Evolutionary conservation across 2,113 vertebrate species (phyloP).

Genomic region (Platichthys flesus): DNA sequence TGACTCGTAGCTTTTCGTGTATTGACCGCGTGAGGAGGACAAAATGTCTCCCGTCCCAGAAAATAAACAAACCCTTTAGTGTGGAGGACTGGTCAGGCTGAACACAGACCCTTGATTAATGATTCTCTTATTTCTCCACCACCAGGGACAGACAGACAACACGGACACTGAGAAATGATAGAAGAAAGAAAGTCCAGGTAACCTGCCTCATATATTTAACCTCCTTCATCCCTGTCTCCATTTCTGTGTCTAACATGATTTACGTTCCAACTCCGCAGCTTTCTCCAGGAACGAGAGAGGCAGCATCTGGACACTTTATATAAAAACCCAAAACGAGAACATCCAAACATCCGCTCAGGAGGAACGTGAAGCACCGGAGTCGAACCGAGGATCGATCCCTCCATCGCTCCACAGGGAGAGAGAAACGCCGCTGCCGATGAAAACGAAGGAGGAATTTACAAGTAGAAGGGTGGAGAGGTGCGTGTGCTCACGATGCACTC

Average conservation of each 20-base stretch:
- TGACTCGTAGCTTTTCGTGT: too few species aligned
- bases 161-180: constrained; percentile 47
- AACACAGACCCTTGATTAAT: not conserved
- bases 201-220: not conserved
- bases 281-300: not conserved
- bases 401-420: not conserved
- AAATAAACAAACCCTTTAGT: too few species aligned
- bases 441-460: constrained; percentile 9
- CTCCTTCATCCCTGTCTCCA: not conserved
- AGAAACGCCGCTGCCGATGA: not conserved
- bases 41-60: too few species aligned
- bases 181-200: constrained; percentile 42
- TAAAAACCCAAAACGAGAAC: constrained; percentile 8
- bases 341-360: constrained; percentile 12
- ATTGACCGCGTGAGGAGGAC: too few species aligned
- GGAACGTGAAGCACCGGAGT: not conserved
- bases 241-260: not conserved
- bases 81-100: too few species aligned
- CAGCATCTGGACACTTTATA: constrained; percentile 38
- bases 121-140: not conserved
- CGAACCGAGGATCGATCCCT: not conserved
- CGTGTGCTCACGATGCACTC: not conserved
- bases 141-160: constrained; percentile 46
- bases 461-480: not conserved
- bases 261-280: not conserved